Evolutionary conservation across 2,113 vertebrate species (phyloP).

Genomic region (Oophaga pumilio): DNA sequence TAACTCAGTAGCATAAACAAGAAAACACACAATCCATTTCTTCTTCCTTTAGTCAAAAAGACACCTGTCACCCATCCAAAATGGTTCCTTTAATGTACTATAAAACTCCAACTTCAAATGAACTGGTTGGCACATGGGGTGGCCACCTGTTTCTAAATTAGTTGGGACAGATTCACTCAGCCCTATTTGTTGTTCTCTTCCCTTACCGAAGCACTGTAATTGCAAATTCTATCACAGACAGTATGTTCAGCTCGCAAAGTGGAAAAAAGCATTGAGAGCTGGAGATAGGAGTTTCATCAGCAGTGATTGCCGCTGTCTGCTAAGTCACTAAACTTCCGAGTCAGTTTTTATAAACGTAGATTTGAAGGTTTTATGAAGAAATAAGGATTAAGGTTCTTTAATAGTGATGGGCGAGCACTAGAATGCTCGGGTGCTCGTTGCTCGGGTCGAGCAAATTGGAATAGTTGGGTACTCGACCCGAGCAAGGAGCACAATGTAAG

Average conservation of each 20-base stretch:
- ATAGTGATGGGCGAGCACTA: no score
- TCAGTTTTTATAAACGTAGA: background rate
- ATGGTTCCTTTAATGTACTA: slow-evolving; percentile 49
- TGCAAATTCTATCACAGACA: slow-evolving; percentile 30
- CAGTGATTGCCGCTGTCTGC: background rate
- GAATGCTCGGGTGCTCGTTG: no score
- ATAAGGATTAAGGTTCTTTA: background rate
- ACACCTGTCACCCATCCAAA: slow-evolving; percentile 56
- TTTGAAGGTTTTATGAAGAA: background rate
- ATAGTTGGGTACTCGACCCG: no score
- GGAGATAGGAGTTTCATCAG: slow-evolving; percentile 1
- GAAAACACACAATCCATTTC: slow-evolving; percentile 22
- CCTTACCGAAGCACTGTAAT: slow-evolving; percentile 13
- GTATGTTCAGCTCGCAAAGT: slow-evolving; percentile 3
- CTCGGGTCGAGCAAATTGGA: no score
- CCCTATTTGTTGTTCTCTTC: slow-evolving; percentile 27
- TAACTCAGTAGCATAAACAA: background rate
- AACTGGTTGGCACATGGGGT: slow-evolving; percentile 48
- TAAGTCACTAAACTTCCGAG: background rate
- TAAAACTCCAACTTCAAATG: slow-evolving; percentile 52
- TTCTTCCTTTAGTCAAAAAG: slow-evolving; percentile 11
- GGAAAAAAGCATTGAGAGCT: background rate
- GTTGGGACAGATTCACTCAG: slow-evolving; percentile 44
- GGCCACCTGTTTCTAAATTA: slow-evolving; percentile 55
- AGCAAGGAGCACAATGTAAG: no score